Evolutionary conservation across 2,797 vertebrate genomes (phyloP).

Genomic region (Propithecus perrieri): DNA sequence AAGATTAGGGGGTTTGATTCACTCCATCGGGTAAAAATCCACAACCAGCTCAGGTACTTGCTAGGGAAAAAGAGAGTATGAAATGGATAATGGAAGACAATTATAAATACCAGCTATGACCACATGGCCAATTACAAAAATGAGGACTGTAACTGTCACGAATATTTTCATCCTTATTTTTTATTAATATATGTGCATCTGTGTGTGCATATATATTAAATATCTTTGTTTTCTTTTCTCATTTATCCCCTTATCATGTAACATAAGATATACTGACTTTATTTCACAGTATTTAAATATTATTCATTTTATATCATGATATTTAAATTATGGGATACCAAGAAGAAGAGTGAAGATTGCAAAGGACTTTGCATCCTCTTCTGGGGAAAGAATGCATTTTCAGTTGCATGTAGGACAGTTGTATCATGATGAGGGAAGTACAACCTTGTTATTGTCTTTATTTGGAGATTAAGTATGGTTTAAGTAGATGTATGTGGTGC

Average conservation of each 20-base stretch:
- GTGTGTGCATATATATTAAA: not conserved
- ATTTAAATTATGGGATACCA: not conserved
- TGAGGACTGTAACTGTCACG: not conserved
- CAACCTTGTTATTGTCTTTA: not conserved
- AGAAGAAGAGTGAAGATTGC: not conserved
- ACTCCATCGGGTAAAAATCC: not conserved
- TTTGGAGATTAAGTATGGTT: not conserved
- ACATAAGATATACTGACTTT: not conserved
- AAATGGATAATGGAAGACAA: not conserved
- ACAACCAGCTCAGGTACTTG: too few species aligned
- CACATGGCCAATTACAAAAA: not conserved
- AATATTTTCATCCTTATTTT: not conserved
- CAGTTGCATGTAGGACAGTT: not conserved
- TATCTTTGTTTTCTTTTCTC: not conserved
- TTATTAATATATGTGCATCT: not conserved
- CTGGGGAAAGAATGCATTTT: not conserved
- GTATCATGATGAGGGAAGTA: not conserved
- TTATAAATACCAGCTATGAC: not conserved
- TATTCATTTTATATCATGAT: not conserved
- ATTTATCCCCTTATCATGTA: not conserved
- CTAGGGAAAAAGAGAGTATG: not conserved
- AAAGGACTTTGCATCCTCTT: not conserved
- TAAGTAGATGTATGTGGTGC: not conserved
- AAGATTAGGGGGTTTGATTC: not conserved
- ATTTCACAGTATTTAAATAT: not conserved